Percentiles rank a stretch among this genome's conserved stretches.
Conservation (phyloP, 2,797 vertebrate genomes). For the Nothura maculosa region DNA sequence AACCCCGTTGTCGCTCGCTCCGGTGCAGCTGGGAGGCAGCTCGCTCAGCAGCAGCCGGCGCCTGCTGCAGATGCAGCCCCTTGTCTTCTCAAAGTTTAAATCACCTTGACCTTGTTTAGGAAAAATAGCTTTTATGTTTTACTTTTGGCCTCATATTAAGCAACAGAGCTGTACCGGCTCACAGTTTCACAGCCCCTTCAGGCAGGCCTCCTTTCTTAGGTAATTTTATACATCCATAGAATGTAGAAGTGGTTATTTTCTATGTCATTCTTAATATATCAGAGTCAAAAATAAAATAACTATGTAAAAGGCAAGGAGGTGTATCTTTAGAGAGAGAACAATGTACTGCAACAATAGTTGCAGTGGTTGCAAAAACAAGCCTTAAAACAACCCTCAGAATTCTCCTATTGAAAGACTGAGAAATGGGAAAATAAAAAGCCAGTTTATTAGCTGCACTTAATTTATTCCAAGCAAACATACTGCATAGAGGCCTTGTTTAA, state of each 20-base stretch:
- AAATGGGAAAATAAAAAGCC: neutral
- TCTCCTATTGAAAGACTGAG: slow-evolving; percentile 24
- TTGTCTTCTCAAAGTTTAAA: rapidly evolving
- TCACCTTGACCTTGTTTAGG: slow-evolving; percentile 55
- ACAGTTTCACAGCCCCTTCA: neutral
- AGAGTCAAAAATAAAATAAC: slow-evolving; percentile 55
- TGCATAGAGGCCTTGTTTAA: neutral
- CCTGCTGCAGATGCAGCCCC: neutral
- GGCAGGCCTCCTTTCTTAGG: slow-evolving; percentile 37
- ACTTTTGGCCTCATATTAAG: neutral
- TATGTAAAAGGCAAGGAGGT: slow-evolving; percentile 13
- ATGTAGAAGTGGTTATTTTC: slow-evolving; percentile 6
- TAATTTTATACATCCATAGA: slow-evolving; percentile 41
- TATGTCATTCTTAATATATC: slow-evolving; percentile 17
- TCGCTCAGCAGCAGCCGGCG: neutral
- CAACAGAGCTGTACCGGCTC: neutral
- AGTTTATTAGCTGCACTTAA: neutral
- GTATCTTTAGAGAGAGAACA: slow-evolving; percentile 36
- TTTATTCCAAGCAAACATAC: neutral
- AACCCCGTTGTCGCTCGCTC: neutral
- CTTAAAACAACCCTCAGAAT: neutral
- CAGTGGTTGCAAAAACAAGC: too few relatives aligned
- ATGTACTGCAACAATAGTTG: neutral
- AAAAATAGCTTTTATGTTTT: neutral
- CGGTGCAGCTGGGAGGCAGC: neutral